Evolutionary conservation across 2,797 vertebrate species (phyloP).

Genomic region (Gephyroberyx darwinii): DNA sequence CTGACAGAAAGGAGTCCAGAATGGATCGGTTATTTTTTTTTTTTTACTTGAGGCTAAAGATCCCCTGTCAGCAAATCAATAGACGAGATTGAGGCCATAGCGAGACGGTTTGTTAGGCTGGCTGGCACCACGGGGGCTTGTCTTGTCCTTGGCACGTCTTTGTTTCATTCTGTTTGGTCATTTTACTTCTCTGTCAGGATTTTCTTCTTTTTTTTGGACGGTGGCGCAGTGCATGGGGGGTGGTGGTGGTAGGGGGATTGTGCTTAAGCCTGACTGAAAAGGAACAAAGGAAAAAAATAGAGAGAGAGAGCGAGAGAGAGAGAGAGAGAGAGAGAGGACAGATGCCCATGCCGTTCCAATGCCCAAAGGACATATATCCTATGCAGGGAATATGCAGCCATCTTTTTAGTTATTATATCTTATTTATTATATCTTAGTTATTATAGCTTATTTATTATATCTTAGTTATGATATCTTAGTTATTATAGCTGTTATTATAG

Average conservation of each 20-base stretch:
- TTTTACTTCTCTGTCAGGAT: conserved; percentile 39
- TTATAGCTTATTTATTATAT: no score
- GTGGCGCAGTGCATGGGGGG: no score
- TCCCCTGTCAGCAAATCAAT: conserved; percentile 63
- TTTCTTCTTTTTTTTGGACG: conserved; percentile 12
- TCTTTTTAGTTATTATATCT: no score
- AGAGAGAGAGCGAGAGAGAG: background rate
- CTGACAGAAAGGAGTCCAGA: conserved; percentile 45
- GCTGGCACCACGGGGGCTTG: conserved; percentile 25
- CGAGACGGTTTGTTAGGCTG: conserved; percentile 49
- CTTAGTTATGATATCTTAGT: no score
- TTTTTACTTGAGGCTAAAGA: conserved; percentile 58
- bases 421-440: no score
- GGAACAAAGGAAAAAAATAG: background rate
- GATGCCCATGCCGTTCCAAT: no score
- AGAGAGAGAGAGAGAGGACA: background rate
- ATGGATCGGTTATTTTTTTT: conserved; percentile 17
- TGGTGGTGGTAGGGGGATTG: conserved; percentile 4
- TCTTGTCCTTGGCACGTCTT: conserved; percentile 52
- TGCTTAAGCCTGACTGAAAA: conserved; percentile 11
- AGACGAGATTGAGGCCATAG: conserved; percentile 39
- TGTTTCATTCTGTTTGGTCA: conserved; percentile 47
- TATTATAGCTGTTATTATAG: no score
- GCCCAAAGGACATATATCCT: no score
- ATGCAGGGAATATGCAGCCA: no score